Evolutionary conservation across 2,113 vertebrate species (phyloP).

Genomic region (Collichthys lucidus): DNA sequence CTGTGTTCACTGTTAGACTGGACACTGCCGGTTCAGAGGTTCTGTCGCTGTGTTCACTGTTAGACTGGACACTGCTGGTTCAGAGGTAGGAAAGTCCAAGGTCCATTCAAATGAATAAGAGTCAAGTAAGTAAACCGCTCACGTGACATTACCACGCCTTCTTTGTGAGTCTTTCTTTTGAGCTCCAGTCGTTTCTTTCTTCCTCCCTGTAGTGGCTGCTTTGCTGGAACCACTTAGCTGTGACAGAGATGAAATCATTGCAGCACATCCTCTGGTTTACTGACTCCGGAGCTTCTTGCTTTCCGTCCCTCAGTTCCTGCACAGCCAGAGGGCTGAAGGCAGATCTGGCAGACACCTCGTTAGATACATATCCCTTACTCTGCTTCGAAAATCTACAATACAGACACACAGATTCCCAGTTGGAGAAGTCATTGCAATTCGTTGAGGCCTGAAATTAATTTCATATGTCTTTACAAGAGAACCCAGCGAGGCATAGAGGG

Average conservation of each 20-base stretch:
- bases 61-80: too few species aligned
- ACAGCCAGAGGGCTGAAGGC: conserved; percentile 9
- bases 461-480: conserved; percentile 61
- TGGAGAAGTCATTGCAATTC: conserved; percentile 65
- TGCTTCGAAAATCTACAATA: conserved; percentile 24
- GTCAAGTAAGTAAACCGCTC: too few species aligned
- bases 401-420: conserved; percentile 47
- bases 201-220: too few species aligned
- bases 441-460: conserved; percentile 78
- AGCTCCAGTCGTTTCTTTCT: neutral
- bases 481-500: conserved; percentile 26
- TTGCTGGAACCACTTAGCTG: neutral
- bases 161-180: too few species aligned
- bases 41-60: too few species aligned
- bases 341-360: conserved; percentile 50
- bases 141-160: too few species aligned
- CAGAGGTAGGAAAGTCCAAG: too few species aligned
- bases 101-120: too few species aligned
- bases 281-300: neutral
- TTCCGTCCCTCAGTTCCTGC: too few species aligned
- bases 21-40: too few species aligned
- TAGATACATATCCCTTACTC: conserved; percentile 52
- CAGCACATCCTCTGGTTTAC: neutral
- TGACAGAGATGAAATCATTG: neutral
- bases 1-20: too few species aligned